These are phyloP conservation scores for Mnemiopsis leidyi DNA, from an alignment of 37 sponge, comb jelly and placozoan species.

Conservation along the genomic window DNA sequence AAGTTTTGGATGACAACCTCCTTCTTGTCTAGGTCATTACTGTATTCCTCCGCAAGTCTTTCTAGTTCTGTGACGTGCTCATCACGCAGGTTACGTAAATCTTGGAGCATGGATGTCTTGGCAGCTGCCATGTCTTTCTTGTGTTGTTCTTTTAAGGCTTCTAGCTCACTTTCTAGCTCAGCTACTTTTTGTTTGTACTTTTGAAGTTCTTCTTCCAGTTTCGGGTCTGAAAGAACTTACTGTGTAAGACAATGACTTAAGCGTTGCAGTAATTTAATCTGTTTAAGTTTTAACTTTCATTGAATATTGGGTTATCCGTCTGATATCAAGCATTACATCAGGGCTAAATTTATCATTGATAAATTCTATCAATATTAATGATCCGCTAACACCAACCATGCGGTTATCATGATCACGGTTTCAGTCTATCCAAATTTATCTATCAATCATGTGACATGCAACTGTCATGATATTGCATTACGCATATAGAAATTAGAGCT, in stretches of 20 bases:
- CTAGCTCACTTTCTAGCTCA: background rate
- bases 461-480: too few relatives aligned
- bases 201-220: background rate
- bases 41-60: slow-evolving; percentile 23
- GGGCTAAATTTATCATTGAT: too few relatives aligned
- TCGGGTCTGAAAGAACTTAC: background rate
- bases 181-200: background rate
- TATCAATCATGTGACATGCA: too few relatives aligned
- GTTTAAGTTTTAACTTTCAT: too few relatives aligned
- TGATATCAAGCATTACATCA: background rate
- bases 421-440: too few relatives aligned
- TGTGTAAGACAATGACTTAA: too few relatives aligned
- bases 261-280: too few relatives aligned
- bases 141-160: background rate
- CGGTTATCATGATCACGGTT: too few relatives aligned
- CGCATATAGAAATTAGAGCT: too few relatives aligned
- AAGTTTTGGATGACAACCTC: background rate
- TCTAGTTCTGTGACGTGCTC: background rate
- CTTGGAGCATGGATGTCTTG: background rate
- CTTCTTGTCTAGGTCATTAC: background rate
- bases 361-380: too few relatives aligned
- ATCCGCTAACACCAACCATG: too few relatives aligned
- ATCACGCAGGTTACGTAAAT: background rate
- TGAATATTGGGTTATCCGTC: background rate
- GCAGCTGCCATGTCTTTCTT: background rate